Base-by-base conservation (phyloP, 2,797 vertebrate genomes). In the Anguilla pacifica region DNA sequence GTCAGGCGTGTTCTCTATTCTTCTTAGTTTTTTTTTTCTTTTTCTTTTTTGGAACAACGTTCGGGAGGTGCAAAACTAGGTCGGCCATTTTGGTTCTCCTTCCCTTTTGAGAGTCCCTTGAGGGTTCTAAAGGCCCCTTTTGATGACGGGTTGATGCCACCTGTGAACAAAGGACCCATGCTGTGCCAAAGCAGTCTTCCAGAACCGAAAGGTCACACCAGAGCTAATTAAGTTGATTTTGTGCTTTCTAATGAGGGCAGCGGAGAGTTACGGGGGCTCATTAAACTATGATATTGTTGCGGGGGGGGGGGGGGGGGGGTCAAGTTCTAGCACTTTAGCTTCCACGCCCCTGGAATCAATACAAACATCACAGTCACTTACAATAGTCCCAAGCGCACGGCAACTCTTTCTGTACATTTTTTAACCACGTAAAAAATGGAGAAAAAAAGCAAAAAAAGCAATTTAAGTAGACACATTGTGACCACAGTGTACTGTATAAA, bases 311-410 rank as follows among this genome's bases (percentile, higher is more conserved):
- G 81, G 49, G 49, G 25, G n/a, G 22, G 25, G 25, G 43, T 51
- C n/a, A 51, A 2, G 43, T 49, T 49, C 53, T 64, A n/a, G 61
- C 61, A 64, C 4, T 7, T n/a, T 51, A 6, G 46, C 15, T 6
- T 83, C 49, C 39, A 25, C 17, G 53, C 81, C 81, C 81, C 22
- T 11, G 13, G 7, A 83, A 53, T 83, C 49, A 25, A 53, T 25
- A 51, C 43, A 83, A 53, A 83, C 25, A 84, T 84, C 13, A 84
- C 25, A 84, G n/a, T 84, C 49, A 53, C 25, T 53, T 31, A 55
- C 13, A 55, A 84, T 55, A 13, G 82, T 53, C 22, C 49, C 49
- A 84, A 84, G n/a, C 28, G 53, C 49, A 84, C 53, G 49, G 25
- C 11, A 84, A 84, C 82, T 28, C 49, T 53, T 13, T 83, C n/a